Conservation (phyloP, 2,888 invertebrate genomes). For the Tethea ocularis region DNA sequence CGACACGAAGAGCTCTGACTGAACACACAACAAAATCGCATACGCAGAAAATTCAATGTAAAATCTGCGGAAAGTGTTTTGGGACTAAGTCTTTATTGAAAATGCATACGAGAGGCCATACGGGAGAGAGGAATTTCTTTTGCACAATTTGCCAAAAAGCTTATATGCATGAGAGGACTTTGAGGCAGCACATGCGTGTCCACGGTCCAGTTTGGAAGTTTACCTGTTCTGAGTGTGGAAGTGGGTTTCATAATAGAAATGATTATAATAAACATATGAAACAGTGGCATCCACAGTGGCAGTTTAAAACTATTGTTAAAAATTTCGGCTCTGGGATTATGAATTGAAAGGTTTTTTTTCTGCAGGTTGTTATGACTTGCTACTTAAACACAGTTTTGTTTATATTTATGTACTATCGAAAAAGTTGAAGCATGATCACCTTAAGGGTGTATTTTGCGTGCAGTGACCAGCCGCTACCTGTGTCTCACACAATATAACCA, state of each 20-base stretch:
- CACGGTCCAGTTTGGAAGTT: slow-evolving; percentile 68
- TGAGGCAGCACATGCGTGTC: slow-evolving; percentile 71
- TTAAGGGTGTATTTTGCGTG: no score
- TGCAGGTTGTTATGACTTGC: neutral
- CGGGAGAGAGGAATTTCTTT: slow-evolving; percentile 71
- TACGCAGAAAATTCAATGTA: slow-evolving; percentile 71
- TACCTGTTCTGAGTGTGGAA: slow-evolving; percentile 67
- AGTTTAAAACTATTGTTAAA: slow-evolving; percentile 61
- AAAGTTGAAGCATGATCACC: no score
- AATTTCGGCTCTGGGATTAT: slow-evolving; percentile 51
- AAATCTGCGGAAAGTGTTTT: slow-evolving; percentile 72
- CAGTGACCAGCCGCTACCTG: no score
- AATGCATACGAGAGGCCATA: slow-evolving; percentile 71
- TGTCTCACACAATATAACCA: no score
- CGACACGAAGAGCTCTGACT: slow-evolving; percentile 67
- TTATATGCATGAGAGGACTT: slow-evolving; percentile 72
- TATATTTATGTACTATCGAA: no score
- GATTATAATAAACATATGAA: slow-evolving; percentile 73
- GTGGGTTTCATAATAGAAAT: slow-evolving; percentile 63
- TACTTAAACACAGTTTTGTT: neutral
- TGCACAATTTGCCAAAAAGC: slow-evolving; percentile 70
- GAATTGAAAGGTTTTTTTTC: neutral
- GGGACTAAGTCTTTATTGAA: slow-evolving; percentile 67
- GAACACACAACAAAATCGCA: slow-evolving; percentile 74
- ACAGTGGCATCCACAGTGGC: slow-evolving; percentile 74